Conservation (phyloP, 2,113 vertebrate species). For the Strix uralensis region DNA sequence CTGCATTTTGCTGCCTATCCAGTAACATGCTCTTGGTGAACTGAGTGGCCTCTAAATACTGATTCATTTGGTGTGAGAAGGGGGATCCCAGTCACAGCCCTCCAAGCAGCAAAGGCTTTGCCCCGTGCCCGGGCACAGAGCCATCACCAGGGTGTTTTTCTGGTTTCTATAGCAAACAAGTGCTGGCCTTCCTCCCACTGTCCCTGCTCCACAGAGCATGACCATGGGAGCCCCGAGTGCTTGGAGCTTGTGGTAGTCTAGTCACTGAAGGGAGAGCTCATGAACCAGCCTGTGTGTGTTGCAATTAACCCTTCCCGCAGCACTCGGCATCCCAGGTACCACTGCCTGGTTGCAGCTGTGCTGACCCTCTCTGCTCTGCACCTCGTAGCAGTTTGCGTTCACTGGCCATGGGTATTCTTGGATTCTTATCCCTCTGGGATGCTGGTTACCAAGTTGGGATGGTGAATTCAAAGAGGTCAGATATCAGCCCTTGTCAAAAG, state of each 20-base stretch:
- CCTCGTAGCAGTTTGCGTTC: rapidly evolving
- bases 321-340: background rate
- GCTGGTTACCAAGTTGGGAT: background rate
- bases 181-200: rapidly evolving
- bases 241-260: background rate
- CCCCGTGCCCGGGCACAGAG: background rate
- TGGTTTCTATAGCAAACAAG: background rate
- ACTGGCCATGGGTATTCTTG: rapidly evolving
- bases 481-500: background rate
- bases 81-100: background rate
- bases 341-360: rapidly evolving
- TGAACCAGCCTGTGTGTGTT: rapidly evolving
- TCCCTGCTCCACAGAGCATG: background rate
- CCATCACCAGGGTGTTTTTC: background rate
- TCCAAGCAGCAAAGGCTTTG: background rate
- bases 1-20: background rate
- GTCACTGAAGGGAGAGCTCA: background rate
- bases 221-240: background rate
- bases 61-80: background rate
- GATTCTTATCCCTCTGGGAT: background rate
- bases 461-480: background rate
- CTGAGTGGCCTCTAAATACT: background rate
- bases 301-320: background rate
- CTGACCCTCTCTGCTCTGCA: background rate
- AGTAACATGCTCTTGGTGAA: background rate